Conservation (phyloP, 2,113 vertebrate genomes). For the Amblyopsis rosae region DNA sequence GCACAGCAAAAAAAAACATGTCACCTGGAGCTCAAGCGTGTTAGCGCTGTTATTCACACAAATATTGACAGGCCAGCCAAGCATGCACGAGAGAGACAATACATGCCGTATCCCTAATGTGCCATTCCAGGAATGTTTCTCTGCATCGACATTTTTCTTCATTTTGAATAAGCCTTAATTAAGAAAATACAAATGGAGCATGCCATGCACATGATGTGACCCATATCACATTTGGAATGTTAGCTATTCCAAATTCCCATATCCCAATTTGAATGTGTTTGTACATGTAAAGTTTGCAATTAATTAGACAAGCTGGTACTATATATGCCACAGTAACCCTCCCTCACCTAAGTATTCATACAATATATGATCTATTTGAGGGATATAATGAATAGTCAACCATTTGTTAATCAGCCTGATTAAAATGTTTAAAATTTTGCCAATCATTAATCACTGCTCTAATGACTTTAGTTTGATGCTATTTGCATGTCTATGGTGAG, state of each 20-base stretch:
- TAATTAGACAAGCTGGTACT: slow-evolving; percentile 18
- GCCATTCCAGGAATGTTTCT: too few species aligned
- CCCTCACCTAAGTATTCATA: slow-evolving; percentile 57
- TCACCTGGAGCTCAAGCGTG: background rate
- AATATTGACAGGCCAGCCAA: slow-evolving; percentile 25
- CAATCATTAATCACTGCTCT: slow-evolving; percentile 68
- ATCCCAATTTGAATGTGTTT: too few species aligned
- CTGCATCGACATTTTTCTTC: too few species aligned
- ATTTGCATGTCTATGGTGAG: slow-evolving; percentile 70
- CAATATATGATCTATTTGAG: slow-evolving; percentile 73
- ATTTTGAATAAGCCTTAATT: too few species aligned
- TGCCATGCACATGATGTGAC: too few species aligned
- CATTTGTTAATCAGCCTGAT: slow-evolving; percentile 69
- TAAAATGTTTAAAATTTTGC: slow-evolving; percentile 70
- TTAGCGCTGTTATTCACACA: slow-evolving; percentile 33
- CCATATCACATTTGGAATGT: too few species aligned
- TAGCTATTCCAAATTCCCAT: too few species aligned
- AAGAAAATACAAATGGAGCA: too few species aligned
- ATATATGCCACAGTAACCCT: slow-evolving; percentile 52
- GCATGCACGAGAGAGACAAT: too few species aligned
- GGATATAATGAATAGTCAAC: slow-evolving; percentile 70
- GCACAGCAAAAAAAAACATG: background rate
- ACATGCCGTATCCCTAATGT: too few species aligned
- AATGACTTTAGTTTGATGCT: slow-evolving; percentile 63
- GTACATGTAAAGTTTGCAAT: too few species aligned